Percentiles rank a stretch among this genome's conserved stretches.
Evolutionary conservation across 2,113 vertebrate genomes (phyloP).

Genomic region (Grammomys dolichurus): DNA sequence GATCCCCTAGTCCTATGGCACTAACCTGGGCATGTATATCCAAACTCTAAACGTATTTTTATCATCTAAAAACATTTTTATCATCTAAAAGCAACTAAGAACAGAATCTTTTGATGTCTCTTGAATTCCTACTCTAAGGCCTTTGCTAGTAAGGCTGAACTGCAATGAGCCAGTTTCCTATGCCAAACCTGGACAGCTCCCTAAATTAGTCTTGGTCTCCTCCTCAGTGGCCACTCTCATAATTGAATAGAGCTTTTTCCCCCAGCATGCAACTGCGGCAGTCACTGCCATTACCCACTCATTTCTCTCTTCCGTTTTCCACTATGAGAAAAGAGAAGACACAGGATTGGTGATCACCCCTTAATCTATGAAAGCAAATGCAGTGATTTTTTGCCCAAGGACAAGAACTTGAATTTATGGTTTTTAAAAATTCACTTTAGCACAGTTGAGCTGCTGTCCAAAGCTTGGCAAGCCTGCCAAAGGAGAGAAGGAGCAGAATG

Average conservation of each 20-base stretch:
- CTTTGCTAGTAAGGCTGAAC: neutral
- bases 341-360: neutral
- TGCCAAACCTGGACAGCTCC: neutral
- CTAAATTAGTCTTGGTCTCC: neutral
- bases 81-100: constrained; percentile 1
- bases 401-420: neutral
- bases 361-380: constrained; percentile 17
- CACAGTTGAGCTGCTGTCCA: constrained; percentile 5
- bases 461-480: constrained; percentile 24
- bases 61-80: constrained; percentile 26
- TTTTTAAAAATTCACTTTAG: neutral
- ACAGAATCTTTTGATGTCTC: neutral
- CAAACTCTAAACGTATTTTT: neutral
- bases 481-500: constrained; percentile 71
- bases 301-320: neutral
- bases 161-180: constrained; percentile 13
- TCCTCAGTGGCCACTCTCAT: neutral
- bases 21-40: neutral
- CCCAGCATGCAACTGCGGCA: neutral
- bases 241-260: neutral
- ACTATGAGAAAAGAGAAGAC: neutral
- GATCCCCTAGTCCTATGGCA: neutral
- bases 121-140: neutral
- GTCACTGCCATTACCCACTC: neutral
- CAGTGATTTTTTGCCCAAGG: neutral